These are phyloP conservation scores for Acrocephalus arundinaceus DNA, from an alignment of 2,113 vertebrate species.

Conservation along the genomic window DNA sequence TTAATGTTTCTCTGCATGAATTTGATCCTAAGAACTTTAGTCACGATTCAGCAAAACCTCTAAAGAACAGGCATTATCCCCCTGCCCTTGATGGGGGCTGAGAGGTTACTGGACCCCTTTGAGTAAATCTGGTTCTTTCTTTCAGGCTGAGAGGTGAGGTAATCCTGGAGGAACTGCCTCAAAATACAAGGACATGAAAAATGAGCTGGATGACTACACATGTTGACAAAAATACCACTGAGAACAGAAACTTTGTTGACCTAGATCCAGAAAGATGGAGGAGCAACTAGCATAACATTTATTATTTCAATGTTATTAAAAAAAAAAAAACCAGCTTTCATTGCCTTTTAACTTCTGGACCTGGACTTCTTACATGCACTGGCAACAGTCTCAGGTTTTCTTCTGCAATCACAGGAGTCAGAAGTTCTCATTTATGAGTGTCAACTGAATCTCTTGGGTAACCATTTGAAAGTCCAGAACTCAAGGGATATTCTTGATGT, in stretches of 20 bases:
- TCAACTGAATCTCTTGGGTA: background rate
- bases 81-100: background rate
- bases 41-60: background rate
- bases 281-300: background rate
- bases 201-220: background rate
- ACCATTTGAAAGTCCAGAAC: background rate
- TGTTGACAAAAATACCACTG: background rate
- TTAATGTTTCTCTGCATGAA: slow-evolving; percentile 1
- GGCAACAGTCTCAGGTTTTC: background rate
- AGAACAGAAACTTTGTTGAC: background rate
- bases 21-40: slow-evolving; percentile 6
- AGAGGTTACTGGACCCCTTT: background rate
- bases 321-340: background rate
- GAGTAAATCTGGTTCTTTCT: background rate
- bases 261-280: background rate
- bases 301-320: background rate
- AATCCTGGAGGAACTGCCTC: background rate
- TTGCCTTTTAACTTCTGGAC: background rate
- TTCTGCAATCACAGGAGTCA: background rate
- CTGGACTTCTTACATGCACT: background rate
- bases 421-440: background rate
- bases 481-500: background rate
- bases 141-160: background rate
- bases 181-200: background rate
- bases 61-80: background rate